Conservation (phyloP, 2,113 vertebrate species). For the Dicerorhinus sumatrensis region DNA sequence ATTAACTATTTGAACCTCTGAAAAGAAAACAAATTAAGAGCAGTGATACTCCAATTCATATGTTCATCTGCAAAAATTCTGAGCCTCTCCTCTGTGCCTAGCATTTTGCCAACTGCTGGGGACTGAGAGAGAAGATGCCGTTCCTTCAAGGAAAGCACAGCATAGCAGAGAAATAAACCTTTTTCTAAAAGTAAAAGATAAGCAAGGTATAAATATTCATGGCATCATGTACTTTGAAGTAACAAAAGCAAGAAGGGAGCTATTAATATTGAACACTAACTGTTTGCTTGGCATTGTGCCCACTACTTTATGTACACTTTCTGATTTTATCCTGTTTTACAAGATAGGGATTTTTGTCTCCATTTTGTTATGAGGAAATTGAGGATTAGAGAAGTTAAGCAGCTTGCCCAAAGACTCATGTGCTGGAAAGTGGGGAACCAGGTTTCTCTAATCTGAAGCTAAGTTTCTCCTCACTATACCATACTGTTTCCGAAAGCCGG, state of each 20-base stretch:
- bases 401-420: neutral
- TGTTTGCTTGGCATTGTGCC: neutral
- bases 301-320: neutral
- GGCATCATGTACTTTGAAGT: neutral
- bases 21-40: neutral
- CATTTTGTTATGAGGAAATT: neutral
- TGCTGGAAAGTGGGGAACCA: neutral
- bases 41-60: neutral
- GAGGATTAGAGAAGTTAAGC: neutral
- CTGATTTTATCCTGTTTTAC: neutral
- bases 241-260: neutral
- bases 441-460: neutral
- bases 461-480: neutral
- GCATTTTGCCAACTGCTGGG: neutral
- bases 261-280: neutral
- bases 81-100: neutral
- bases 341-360: neutral
- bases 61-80: neutral
- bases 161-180: neutral
- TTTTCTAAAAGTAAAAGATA: neutral
- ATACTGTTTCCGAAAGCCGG: neutral
- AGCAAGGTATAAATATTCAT: neutral
- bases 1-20: neutral
- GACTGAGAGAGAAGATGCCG: neutral
- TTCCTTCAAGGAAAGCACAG: neutral